Evolutionary conservation across 1,140 invertebrate species (phyloP).

Genomic region (Palaemon carinicauda): DNA sequence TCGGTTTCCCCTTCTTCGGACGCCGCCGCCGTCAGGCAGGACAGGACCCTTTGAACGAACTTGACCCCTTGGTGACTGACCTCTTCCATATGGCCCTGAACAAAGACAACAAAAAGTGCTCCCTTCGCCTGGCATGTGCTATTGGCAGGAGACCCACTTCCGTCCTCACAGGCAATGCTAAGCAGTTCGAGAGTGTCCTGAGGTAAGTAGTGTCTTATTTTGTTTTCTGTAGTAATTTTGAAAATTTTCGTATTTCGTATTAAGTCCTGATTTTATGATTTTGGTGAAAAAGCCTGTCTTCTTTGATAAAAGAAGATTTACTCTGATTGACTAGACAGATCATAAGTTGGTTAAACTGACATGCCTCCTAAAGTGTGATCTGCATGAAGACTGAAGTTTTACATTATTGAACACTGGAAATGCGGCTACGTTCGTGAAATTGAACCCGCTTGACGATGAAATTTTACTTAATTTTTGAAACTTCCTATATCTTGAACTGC

Average conservation of each 20-base stretch:
- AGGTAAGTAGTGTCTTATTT: not conserved
- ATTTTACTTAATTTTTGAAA: too few species aligned
- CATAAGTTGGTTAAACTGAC: too few species aligned
- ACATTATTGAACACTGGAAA: too few species aligned
- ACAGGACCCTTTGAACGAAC: not conserved
- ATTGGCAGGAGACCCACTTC: not conserved
- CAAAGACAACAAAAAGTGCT: not conserved
- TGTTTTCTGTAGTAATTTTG: not conserved
- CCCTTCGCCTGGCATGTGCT: not conserved
- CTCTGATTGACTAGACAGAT: too few species aligned
- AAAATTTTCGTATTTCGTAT: not conserved
- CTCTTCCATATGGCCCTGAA: conserved; percentile 9
- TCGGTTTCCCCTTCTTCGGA: not conserved
- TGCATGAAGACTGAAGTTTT: too few species aligned
- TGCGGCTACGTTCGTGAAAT: too few species aligned
- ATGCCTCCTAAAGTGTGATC: too few species aligned
- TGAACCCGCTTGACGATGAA: too few species aligned
- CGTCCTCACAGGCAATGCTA: not conserved
- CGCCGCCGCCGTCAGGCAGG: conserved; percentile 14
- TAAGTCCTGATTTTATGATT: too few species aligned
- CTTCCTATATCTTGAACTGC: too few species aligned
- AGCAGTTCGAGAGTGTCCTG: not conserved
- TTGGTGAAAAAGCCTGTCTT: too few species aligned
- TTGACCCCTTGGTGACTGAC: not conserved
- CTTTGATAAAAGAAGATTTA: too few species aligned